Evolutionary conservation across 2,888 invertebrate species (phyloP), one percentile per base, ranked within the genome.

Genomic region (Eristalis intricaria): DNA sequence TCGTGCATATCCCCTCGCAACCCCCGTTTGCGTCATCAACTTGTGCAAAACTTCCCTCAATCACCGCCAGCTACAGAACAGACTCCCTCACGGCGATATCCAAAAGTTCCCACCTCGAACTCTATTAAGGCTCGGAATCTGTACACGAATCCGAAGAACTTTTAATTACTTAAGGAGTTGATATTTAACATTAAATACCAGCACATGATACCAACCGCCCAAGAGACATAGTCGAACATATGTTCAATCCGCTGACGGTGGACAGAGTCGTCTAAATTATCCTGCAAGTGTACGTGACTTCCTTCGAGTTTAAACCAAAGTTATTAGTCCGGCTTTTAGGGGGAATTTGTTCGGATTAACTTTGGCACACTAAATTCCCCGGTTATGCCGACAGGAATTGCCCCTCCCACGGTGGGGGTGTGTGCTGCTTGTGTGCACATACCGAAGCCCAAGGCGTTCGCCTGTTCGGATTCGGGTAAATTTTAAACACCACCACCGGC

Each of bases 271-370:
- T 26, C 56, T 71, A 79, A 71, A 60, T 79, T 71, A 43, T 71
- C 35, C 65, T 66, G 71, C 79, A 71, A 66, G 65, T 81, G 80
- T 81, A 74, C 80, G 80, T 81, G 80, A 81, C 80, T 81, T 74
- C 32, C 63, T 68, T 38, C 38, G 68, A 69, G 61, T 69, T 81
- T 74, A 38, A 74, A 63, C 61, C 74, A 50, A 74, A 61, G 74
- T 74, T 81, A 74, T 81, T 81, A 81, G 80, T 74, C 50, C 29
- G 74, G 63, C 35, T 63, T 68, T 81, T 63, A 38, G 35, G 68
- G 50, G 68, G 68, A 81, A 69, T 81, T 81, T 74, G 74, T 68
- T 61, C 68, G 38, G 80, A 81, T 81, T 81, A 75, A 81, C 68
- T 63, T 81, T 75, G 11, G 61, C 58, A 29, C 63, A 74, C 64